A percentile compares a stretch with the other conserved stretches of the same genome.
Conservation (phyloP, 2,888 invertebrate species). For the Trypoxylon attenuatum region DNA sequence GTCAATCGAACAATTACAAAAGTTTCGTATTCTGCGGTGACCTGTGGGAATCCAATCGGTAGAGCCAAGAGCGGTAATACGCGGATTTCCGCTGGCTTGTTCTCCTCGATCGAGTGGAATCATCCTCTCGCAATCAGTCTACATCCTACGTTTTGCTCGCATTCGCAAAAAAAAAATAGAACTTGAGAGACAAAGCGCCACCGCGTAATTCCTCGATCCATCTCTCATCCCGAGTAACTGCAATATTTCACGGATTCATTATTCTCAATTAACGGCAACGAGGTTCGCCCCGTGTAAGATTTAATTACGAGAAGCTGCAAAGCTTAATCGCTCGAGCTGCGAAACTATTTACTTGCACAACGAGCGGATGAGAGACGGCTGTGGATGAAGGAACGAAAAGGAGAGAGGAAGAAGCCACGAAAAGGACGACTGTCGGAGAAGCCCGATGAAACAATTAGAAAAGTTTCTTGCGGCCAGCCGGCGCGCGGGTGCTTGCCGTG, state of each 20-base stretch:
- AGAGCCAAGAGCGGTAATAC: neutral
- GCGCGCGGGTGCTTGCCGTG: slow-evolving; percentile 19
- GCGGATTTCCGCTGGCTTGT: neutral
- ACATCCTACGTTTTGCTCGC: no score
- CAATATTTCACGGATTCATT: neutral
- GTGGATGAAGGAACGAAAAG: neutral
- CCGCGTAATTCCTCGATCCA: neutral
- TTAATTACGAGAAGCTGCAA: slow-evolving; percentile 23
- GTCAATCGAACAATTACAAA: slow-evolving; percentile 61
- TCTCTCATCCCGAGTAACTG: neutral
- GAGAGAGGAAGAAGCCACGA: neutral
- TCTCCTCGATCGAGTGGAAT: neutral
- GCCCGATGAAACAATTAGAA: slow-evolving; percentile 35
- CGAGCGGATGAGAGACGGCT: neutral
- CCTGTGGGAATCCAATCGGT: neutral
- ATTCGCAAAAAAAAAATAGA: neutral
- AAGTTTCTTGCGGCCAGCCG: slow-evolving; percentile 43
- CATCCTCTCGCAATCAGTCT: no score
- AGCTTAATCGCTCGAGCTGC: slow-evolving; percentile 15
- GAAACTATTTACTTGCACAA: slow-evolving; percentile 11
- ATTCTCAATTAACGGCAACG: slow-evolving; percentile 10
- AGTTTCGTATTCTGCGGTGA: slow-evolving; percentile 45
- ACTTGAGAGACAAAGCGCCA: neutral
- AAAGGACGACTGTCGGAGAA: neutral
- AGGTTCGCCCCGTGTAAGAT: neutral